Evolutionary conservation across 2,113 vertebrate species (phyloP).

Genomic region (Aplodontia rufa): DNA sequence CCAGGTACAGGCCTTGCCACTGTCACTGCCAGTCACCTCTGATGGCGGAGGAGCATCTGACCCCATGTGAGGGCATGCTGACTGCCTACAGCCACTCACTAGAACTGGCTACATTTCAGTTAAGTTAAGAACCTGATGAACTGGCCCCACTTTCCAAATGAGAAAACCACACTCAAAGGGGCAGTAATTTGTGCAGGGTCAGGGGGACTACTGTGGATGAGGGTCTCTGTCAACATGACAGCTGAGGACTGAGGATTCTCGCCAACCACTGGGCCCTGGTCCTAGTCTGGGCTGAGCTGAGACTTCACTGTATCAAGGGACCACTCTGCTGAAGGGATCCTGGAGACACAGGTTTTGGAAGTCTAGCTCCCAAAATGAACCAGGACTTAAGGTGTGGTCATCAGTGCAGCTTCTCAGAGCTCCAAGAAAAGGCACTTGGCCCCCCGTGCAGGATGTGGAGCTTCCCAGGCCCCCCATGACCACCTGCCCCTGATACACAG

Average conservation of each 20-base stretch:
- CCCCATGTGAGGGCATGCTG: too few species aligned
- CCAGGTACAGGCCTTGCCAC: neutral
- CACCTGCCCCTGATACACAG: neutral
- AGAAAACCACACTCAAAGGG: neutral
- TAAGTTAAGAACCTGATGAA: neutral
- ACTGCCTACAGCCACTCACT: fast-evolving
- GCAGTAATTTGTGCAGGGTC: neutral
- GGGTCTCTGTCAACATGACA: fast-evolving
- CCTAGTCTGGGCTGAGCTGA: fast-evolving
- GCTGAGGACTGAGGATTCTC: too few species aligned
- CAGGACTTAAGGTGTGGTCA: neutral
- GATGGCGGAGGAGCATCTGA: too few species aligned
- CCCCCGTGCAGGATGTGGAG: neutral
- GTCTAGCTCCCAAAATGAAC: neutral
- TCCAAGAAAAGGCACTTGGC: neutral
- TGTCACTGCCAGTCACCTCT: neutral
- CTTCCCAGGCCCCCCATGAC: too few species aligned
- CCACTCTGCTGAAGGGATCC: too few species aligned
- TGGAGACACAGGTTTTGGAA: neutral
- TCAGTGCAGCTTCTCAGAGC: neutral
- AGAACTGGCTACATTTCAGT: neutral
- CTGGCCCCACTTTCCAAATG: neutral
- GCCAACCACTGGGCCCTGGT: too few species aligned
- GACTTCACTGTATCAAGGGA: neutral
- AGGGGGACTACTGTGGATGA: fast-evolving